Evolutionary conservation across 2,113 vertebrate species (phyloP).

Genomic region (Pipa parva): DNA sequence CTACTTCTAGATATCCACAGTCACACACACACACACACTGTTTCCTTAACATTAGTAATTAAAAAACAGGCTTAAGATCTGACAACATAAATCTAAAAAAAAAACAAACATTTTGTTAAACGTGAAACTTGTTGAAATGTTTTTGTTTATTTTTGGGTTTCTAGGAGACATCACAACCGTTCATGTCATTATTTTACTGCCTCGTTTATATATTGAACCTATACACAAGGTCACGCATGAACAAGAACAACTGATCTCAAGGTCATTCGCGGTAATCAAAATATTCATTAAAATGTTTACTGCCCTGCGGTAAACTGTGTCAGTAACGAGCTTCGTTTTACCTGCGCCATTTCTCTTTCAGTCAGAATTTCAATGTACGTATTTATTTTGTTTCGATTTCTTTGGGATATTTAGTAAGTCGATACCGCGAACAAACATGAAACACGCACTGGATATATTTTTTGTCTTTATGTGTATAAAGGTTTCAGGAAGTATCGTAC

Average conservation of each 20-base stretch:
- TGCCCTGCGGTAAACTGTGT: slow-evolving; percentile 9
- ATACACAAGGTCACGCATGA: slow-evolving; percentile 29
- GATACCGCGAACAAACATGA: background rate
- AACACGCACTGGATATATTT: background rate
- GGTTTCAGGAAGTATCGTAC: background rate
- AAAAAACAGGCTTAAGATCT: slow-evolving; percentile 1
- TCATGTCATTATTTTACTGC: slow-evolving; percentile 26
- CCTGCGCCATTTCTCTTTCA: too few species aligned
- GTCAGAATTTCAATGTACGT: background rate
- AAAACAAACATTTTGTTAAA: slow-evolving; percentile 5
- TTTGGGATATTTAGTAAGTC: background rate
- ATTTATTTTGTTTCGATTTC: background rate
- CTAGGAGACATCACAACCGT: background rate
- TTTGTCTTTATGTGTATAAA: background rate
- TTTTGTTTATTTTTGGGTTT: slow-evolving; percentile 13
- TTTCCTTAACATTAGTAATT: slow-evolving; percentile 11
- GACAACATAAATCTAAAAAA: slow-evolving; percentile 7
- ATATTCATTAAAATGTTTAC: slow-evolving; percentile 31
- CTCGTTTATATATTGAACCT: slow-evolving; percentile 13
- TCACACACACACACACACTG: slow-evolving; percentile 1
- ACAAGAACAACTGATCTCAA: slow-evolving; percentile 25
- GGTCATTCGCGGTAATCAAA: slow-evolving; percentile 29
- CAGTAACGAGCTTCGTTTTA: background rate
- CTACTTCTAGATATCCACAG: slow-evolving; percentile 17
- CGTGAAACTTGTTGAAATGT: background rate